Conservation (phyloP, 1,140 invertebrate species). For the Neodiprion virginianus region DNA sequence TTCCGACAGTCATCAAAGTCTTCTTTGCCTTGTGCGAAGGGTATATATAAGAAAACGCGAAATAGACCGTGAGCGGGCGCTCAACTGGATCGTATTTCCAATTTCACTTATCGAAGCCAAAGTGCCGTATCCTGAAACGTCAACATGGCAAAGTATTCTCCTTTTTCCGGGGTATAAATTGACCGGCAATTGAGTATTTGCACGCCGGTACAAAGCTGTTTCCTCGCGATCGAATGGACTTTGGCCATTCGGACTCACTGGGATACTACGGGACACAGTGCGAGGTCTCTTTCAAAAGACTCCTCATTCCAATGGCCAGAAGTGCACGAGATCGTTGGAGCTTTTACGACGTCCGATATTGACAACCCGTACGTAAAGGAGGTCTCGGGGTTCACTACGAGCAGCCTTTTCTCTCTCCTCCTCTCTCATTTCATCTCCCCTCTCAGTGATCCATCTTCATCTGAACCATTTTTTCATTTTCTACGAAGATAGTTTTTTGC, state of each 20-base stretch:
- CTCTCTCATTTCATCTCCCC: not conserved
- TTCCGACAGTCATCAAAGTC: no score
- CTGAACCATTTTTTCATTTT: not conserved
- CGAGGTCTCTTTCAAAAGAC: not conserved
- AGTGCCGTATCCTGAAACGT: not conserved
- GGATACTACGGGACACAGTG: no score
- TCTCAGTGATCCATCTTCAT: not conserved
- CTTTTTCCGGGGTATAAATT: not conserved
- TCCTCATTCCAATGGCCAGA: not conserved
- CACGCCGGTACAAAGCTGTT: not conserved
- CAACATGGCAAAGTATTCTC: no score
- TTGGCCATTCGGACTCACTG: not conserved
- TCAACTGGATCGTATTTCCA: not conserved
- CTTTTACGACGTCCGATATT: not conserved
- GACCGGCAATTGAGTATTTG: slow-evolving; percentile 1
- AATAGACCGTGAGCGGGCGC: no score
- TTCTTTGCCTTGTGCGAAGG: no score
- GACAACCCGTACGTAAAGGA: not conserved
- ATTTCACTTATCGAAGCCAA: not conserved
- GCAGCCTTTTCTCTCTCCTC: no score
- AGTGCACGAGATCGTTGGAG: not conserved
- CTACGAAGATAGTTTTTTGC: not conserved
- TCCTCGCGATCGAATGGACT: not conserved
- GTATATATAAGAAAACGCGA: no score
- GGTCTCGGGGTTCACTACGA: not conserved